phyloP scores from a whole-genome alignment of 2,113 vertebrate species.

The Corydoras maculifer region DNA sequence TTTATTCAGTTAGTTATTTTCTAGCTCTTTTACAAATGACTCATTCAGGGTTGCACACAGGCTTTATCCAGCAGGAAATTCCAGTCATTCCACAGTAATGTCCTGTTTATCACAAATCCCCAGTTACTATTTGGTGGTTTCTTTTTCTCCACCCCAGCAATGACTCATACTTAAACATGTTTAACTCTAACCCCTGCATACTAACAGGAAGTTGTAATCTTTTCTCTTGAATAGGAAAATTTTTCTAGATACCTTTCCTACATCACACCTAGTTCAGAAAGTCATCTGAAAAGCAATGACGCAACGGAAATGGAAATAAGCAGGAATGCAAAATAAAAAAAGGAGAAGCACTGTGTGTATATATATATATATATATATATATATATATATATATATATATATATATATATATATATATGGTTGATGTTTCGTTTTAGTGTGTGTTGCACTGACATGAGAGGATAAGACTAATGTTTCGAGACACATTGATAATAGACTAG shows the following conservation, averaged over 20 bases:
- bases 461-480: no score
- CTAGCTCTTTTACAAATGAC: background rate
- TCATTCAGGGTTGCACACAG: constrained; percentile 2
- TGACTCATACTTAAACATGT: constrained; percentile 5
- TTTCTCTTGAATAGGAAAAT: background rate
- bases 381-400: no score
- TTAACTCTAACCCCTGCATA: background rate
- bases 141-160: constrained; percentile 28
- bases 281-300: background rate
- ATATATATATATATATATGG: no score
- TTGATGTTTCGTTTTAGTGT: background rate
- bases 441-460: background rate
- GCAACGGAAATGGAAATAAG: no score
- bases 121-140: constrained; percentile 33
- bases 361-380: no score
- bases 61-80: constrained; percentile 51
- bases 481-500: no score
- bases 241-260: no score
- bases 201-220: constrained; percentile 6
- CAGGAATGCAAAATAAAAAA: no score
- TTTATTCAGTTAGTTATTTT: background rate
- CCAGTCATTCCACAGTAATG: constrained; percentile 53
- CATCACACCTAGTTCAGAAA: background rate
- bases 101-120: constrained; percentile 36
- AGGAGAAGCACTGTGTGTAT: no score